Base-by-base conservation (phyloP, 2,113 vertebrate species). In the Leucosticte australis region DNA sequence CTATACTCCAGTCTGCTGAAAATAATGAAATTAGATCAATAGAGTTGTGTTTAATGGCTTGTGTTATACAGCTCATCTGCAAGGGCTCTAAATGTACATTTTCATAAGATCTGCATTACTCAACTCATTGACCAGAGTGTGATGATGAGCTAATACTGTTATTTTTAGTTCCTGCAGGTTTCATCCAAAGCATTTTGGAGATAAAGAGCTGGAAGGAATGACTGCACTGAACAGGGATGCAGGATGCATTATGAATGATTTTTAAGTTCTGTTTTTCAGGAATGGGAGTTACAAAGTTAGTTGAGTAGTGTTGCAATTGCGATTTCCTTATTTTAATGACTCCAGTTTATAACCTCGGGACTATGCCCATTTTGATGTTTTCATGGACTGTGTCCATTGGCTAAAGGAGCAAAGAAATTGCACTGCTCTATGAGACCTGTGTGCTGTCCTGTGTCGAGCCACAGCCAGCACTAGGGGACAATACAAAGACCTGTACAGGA, bases 31-130 rank as follows among this genome's bases (percentile, higher is more conserved):
- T 97, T 92, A 96, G 73, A 95, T 96, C 85, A 86, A 71, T 80
- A 86, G 42, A 88, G 17, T 91, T 95, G 96, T 95, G 96, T 92
- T 90, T 94, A 97, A 97, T 98, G 97, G 89, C 44, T 85, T 96
- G 86, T 96, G 74, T 94, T 97, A 90, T 50, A 87, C 73, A 95
- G 87, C 76, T 97, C 86, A 92, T 97, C 94, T 96, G 81, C 89
- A 97, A 94, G 53, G 88, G 44, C 95, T 95, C 81, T 91, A 75
- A 95, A 93, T 1, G 15, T 65, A 50, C 77, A 80, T 96, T 97
- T 97, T 97, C 80, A 52, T 97, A 97, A 97, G 78, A 90, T 96
- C 80, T 92, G 33, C 86, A 96, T 98, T 97, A 94, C 52, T 97
- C 91, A 97, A 92, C 59, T 96, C 94, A 97, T 95, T 98, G 97